Conservation (phyloP, 2,797 vertebrate species). For the Tragopan temminckii region DNA sequence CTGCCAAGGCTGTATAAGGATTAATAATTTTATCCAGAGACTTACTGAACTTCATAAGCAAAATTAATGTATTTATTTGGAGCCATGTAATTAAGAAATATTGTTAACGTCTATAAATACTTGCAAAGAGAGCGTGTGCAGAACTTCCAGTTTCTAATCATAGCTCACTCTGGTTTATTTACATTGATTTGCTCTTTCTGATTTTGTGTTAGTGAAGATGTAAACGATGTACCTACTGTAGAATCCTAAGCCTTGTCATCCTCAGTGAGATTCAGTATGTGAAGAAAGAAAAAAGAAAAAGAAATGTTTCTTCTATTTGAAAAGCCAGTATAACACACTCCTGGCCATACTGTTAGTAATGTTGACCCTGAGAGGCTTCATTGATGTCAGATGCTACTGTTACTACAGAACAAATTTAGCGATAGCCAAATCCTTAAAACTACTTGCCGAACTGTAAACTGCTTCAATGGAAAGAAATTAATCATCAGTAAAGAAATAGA, state of each 20-base stretch:
- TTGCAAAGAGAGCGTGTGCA: neutral
- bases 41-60: neutral
- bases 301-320: neutral
- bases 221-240: neutral
- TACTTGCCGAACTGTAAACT: neutral
- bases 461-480: neutral
- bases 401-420: neutral
- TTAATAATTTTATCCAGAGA: neutral
- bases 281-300: neutral
- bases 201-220: neutral
- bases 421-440: neutral
- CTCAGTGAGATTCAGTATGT: neutral
- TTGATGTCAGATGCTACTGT: neutral
- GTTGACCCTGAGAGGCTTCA: neutral
- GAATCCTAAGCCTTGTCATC: neutral
- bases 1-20: neutral
- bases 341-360: neutral
- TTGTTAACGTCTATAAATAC: neutral
- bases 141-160: neutral
- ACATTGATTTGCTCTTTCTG: neutral
- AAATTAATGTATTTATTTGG: neutral
- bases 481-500: neutral
- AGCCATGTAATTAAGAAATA: neutral
- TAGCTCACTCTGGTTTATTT: neutral
- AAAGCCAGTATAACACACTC: neutral